Evolutionary conservation across 2,888 invertebrate species (phyloP), one percentile per base, ranked within the genome.

Genomic region (Spisula solida): DNA sequence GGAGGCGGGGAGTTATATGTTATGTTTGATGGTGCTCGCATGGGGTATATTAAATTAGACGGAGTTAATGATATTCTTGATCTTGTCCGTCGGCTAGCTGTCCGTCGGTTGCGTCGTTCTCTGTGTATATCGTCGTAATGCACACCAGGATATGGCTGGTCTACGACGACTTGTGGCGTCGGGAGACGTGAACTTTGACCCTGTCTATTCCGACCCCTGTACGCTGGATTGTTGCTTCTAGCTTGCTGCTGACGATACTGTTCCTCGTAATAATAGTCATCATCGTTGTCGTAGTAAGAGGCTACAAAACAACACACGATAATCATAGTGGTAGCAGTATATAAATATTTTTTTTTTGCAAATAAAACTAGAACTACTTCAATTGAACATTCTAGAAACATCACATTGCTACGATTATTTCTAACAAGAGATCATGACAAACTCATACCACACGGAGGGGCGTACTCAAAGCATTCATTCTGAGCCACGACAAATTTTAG

Each of bases 31-130:
- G 91, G 91, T 41, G 93, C 94, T 47, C 94, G 85, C 92, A 94
- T 92, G 10, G 94, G 94, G 81, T 94, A 94, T 81, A 94, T 94
- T 12, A 94, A 79, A 56, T 91, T 93, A 16, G 93, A 93, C 1
- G 91, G 85, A 14, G 92, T 92, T 16, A 90, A 70, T 29, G 88
- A 87, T 10, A 92, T 88, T 55, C 91, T 79, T 41, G 92, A 92
- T 56, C 86, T 75, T 20, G 92, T 47, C 25, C 92, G 82, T 34
- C 91, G 66, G 14, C 85, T 78, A 12, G 87, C 41, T 29, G 85
- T 83, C 29, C 86, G 91, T 34, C 90, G 79, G 1, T 85, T 78
- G 14, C 90, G 89, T 16, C 90, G 87, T 29, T 83, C 86, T 20
- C 87, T 82, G 16, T 80, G 88, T 0, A 90, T n/a, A 60, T 92